phyloP scores from a whole-genome alignment of 1,140 invertebrate genomes.

The Atta colombica region DNA sequence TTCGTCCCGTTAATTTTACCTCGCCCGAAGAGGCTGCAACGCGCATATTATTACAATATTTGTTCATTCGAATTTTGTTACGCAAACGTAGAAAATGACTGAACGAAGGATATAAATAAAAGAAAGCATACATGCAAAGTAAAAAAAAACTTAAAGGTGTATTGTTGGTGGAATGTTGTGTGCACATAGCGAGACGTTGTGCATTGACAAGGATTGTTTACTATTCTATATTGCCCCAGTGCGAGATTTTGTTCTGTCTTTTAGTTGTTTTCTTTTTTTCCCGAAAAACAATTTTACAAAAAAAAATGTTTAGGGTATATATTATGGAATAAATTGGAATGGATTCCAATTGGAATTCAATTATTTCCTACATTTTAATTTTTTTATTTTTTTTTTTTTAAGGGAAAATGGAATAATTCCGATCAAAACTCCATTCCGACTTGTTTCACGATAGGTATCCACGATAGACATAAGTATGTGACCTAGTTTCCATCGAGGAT shows the following conservation, averaged over 20 bases:
- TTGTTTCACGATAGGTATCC: no score
- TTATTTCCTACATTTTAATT: no score
- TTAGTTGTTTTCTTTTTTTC: not conserved
- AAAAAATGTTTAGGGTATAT: not conserved
- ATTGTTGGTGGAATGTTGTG: slow-evolving; percentile 78
- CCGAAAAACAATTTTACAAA: slow-evolving; percentile 24
- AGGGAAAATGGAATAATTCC: no score
- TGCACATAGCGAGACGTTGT: slow-evolving; percentile 79
- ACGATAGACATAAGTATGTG: slow-evolving; percentile 1
- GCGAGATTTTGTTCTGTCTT: slow-evolving; percentile 52
- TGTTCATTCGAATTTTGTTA: slow-evolving; percentile 42
- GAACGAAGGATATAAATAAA: slow-evolving; percentile 35
- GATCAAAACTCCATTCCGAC: no score
- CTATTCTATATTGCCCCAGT: slow-evolving; percentile 78
- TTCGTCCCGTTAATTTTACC: slow-evolving; percentile 3
- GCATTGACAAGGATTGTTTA: slow-evolving; percentile 69
- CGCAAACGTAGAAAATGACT: slow-evolving; percentile 26
- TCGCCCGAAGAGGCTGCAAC: slow-evolving; percentile 56
- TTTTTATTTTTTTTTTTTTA: no score
- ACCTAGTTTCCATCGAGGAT: no score
- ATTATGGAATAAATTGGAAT: no score
- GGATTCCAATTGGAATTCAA: no score
- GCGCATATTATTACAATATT: slow-evolving; percentile 50
- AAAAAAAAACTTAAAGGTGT: slow-evolving; percentile 77
- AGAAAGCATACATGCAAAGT: slow-evolving; percentile 81